phyloP scores from a whole-genome alignment of 2,888 invertebrate genomes.

The Agapostemon virescens region DNA sequence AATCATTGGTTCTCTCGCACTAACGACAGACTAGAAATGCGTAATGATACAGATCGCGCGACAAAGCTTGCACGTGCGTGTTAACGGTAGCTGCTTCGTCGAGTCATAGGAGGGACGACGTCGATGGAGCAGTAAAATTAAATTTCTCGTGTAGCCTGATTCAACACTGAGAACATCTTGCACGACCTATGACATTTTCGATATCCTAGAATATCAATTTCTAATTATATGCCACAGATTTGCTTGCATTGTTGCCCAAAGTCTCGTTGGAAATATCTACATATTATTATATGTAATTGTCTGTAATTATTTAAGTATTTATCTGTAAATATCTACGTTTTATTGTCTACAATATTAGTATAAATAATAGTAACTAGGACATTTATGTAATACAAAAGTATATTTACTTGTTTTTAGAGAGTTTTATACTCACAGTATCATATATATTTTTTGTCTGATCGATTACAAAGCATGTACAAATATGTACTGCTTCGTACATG shows the following conservation, averaged over 20 bases:
- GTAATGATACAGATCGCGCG: conserved; percentile 60
- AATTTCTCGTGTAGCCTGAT: background rate
- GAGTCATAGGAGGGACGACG: background rate
- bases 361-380: no score
- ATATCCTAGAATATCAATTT: background rate
- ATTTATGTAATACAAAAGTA: no score
- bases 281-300: no score
- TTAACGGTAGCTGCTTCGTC: conserved; percentile 12
- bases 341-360: no score
- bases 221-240: background rate
- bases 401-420: no score
- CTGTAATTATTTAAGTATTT: no score
- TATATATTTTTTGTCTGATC: no score
- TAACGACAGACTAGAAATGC: conserved; percentile 53
- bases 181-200: background rate
- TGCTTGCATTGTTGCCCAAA: background rate
- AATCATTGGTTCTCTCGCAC: conserved; percentile 61
- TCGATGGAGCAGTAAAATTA: background rate
- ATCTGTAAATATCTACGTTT: no score
- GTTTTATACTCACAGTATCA: no score
- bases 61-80: conserved; percentile 47
- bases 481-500: no score
- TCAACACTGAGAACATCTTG: background rate
- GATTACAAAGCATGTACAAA: no score
- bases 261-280: background rate